These are phyloP conservation scores for Volucella zonaria DNA, from an alignment of 2,888 invertebrate species.

Conservation along the genomic window DNA sequence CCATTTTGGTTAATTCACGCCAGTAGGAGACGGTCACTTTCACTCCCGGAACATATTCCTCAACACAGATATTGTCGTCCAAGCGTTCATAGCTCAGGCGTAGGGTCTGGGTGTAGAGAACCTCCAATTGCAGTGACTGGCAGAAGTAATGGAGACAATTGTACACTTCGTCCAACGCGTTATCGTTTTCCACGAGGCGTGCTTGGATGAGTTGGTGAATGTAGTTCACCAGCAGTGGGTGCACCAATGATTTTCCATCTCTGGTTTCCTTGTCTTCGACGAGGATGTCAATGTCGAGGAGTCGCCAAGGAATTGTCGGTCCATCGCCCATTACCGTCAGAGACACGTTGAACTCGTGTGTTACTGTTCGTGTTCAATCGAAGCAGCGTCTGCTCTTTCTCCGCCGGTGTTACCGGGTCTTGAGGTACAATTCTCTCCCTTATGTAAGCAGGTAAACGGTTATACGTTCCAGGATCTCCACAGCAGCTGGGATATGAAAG, in stretches of 20 bases:
- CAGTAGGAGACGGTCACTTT: no score
- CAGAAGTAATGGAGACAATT: conserved; percentile 90
- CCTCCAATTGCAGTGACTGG: no score
- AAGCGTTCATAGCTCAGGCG: no score
- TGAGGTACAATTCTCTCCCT: conserved; percentile 89
- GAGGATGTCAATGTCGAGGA: conserved; percentile 96
- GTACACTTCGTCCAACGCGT: conserved; percentile 92
- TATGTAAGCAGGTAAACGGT: conserved; percentile 96
- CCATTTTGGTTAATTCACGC: no score
- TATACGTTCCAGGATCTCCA: conserved; percentile 99
- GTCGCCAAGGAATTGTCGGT: conserved; percentile 95
- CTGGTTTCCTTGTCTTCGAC: conserved; percentile 92
- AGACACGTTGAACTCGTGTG: conserved; percentile 97
- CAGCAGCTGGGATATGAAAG: conserved; percentile 98
- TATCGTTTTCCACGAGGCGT: conserved; percentile 88
- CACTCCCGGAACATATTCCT: no score
- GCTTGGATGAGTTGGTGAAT: conserved; percentile 97
- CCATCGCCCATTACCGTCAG: conserved; percentile 98
- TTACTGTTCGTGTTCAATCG: conserved; percentile 88
- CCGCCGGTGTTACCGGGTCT: conserved; percentile 85
- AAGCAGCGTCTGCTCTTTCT: conserved; percentile 92
- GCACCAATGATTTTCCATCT: no score
- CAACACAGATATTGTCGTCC: no score
- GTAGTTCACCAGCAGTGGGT: conserved; percentile 91
- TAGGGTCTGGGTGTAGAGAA: no score